A percentile compares a stretch with the other conserved stretches of the same genome.
phyloP scores from a whole-genome alignment of 2,797 vertebrate species.

The Hemitrygon akajei region DNA sequence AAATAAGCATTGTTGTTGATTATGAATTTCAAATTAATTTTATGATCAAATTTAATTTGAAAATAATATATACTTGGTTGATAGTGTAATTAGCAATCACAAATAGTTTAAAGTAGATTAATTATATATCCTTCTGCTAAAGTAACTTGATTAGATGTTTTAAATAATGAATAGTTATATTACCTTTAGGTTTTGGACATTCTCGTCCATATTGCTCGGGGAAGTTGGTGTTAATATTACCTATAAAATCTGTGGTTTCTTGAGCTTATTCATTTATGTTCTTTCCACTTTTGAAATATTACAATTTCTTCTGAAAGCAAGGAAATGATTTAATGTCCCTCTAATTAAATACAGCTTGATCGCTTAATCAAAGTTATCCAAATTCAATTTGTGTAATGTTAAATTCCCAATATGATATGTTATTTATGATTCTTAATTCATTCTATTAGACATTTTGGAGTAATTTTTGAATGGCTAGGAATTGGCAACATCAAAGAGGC shows the following conservation, averaged over 20 bases:
- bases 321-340: neutral
- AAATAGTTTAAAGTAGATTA: neutral
- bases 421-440: neutral
- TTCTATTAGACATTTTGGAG: neutral
- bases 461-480: no score
- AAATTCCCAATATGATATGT: neutral
- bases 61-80: neutral
- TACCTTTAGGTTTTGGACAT: no score
- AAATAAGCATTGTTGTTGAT: neutral
- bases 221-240: neutral
- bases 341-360: neutral
- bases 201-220: neutral
- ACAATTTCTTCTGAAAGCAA: neutral
- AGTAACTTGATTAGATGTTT: neutral
- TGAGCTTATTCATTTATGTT: neutral
- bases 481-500: neutral
- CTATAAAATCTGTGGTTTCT: neutral
- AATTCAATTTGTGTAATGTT: neutral
- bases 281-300: neutral
- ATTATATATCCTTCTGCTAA: neutral
- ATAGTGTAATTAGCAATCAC: neutral
- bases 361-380: conserved; percentile 22
- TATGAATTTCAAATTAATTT: neutral
- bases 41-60: neutral
- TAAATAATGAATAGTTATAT: neutral